Evolutionary conservation across 1,140 invertebrate genomes (phyloP), one percentile per base, ranked within the genome.

Genomic region (Coptotermes formosanus): DNA sequence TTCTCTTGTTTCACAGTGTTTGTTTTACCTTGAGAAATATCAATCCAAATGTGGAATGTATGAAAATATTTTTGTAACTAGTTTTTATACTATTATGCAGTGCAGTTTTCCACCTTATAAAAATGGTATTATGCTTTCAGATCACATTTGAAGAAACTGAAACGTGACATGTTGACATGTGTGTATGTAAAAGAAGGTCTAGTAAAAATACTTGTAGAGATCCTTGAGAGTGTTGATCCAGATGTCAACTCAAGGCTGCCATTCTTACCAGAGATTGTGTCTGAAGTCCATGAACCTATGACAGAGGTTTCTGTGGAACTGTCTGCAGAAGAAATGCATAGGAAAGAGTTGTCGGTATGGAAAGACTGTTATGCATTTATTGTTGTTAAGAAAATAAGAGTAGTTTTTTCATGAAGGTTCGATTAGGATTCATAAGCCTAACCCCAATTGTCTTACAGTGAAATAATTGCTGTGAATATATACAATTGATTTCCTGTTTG

Each of bases 201-300:
- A n/a, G 91, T 93, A 11, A 89, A 92, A 84, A 90, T 90, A 69
- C 89, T 94, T 45, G 90, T 94, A 0, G 87, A 90, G 11, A 89
- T 92, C 82, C 91, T 93, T 25, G 89, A 90, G 82, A 88, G 90
- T 88, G 89, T 91, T 84, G 90, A 91, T 87, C 92, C 88, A 48
- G 90, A 90, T 87, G 87, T 91, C 19, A 89, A 91, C 25, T 88
- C 88, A 19, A 90, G 93, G 88, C 88, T 93, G 1, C 89, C 89
- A 45, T 88, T 90, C 25, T 88, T 95, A 64, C 92, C 93, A 32
- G 93, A 94, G 87, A 91, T 93, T 52, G 94, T 95, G 19, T 93
- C 93, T 44, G 94, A 95, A 86, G 92, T 94, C 11, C 89, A 93
- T 86, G 92, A 94, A 88, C 93, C 94, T 30, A 91, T 92, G 45